These are phyloP conservation scores for Amphipyra berbera DNA, from an alignment of 2,888 invertebrate genomes.

Conservation along the genomic window DNA sequence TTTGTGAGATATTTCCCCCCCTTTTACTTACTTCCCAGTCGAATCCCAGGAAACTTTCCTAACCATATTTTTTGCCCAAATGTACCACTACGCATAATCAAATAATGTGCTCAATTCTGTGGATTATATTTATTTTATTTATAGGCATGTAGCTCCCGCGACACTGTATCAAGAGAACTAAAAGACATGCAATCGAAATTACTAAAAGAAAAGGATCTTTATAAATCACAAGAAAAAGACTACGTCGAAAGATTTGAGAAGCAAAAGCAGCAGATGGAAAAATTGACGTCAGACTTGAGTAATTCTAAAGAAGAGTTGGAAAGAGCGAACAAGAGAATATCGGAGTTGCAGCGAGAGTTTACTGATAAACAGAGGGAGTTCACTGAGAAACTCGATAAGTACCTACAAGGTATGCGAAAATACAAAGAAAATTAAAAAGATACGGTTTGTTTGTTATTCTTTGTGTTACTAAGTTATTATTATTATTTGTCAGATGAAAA, in stretches of 20 bases:
- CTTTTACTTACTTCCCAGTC: too few relatives aligned
- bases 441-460: too few relatives aligned
- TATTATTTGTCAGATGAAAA: conserved; percentile 77
- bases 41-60: too few relatives aligned
- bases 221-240: conserved; percentile 82
- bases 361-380: conserved; percentile 89
- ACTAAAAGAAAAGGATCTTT: conserved; percentile 79
- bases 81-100: too few relatives aligned
- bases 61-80: too few relatives aligned
- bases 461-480: background rate
- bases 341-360: conserved; percentile 88
- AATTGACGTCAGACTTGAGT: conserved; percentile 83
- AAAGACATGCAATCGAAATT: conserved; percentile 85
- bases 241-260: conserved; percentile 84
- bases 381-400: conserved; percentile 81
- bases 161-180: conserved; percentile 89
- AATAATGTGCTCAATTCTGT: too few relatives aligned
- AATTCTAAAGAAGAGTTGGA: conserved; percentile 88
- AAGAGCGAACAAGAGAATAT: conserved; percentile 88
- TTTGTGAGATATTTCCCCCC: too few relatives aligned
- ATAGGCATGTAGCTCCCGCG: conserved; percentile 91
- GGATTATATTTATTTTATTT: conserved; percentile 48
- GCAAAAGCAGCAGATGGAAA: conserved; percentile 87
- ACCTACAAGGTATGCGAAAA: conserved; percentile 74
- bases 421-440: too few relatives aligned